Percentiles rank a stretch among this genome's conserved stretches.
These are phyloP conservation scores for Chiridota heheva DNA, from an alignment of 35 echinoderm and acorn worm genomes.

Conservation along the genomic window DNA sequence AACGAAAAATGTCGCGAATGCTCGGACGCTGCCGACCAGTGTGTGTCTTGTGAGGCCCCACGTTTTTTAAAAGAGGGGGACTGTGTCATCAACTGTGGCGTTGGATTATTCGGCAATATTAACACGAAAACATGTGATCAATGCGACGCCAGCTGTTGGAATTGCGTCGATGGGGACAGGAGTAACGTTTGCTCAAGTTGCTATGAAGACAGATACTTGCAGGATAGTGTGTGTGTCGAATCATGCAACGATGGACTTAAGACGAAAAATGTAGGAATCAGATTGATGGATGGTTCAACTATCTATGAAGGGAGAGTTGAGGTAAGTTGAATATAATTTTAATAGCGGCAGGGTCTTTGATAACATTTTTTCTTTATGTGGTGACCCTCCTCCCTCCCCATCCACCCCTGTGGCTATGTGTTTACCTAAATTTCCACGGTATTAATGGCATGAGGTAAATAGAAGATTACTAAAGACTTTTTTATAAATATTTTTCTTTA, in stretches of 20 bases:
- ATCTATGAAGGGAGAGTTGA: constrained; percentile 90
- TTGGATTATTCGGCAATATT: constrained; percentile 63
- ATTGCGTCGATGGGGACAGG: constrained; percentile 62
- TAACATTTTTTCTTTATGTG: neutral
- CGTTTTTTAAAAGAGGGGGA: constrained; percentile 53
- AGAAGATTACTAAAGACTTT: neutral
- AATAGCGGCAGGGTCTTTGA: no score
- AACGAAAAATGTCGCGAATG: constrained; percentile 58
- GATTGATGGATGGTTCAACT: constrained; percentile 65
- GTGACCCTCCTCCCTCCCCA: neutral
- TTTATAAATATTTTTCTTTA: no score
- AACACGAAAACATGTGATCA: constrained; percentile 48
- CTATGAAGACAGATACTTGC: constrained; percentile 44
- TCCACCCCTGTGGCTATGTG: neutral
- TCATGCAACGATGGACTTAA: constrained; percentile 48
- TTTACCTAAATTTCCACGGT: no score
- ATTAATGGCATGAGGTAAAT: no score
- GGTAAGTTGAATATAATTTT: constrained; percentile 49
- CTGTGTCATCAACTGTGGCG: constrained; percentile 65
- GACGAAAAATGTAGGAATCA: constrained; percentile 72
- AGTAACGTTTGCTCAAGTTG: constrained; percentile 77
- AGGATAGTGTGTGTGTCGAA: constrained; percentile 25
- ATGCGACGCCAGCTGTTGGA: constrained; percentile 68
- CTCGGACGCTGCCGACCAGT: constrained; percentile 38
- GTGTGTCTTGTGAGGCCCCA: constrained; percentile 67